These are phyloP conservation scores for Catocala sponsa DNA, from an alignment of 2,888 invertebrate genomes.

Conservation along the genomic window DNA sequence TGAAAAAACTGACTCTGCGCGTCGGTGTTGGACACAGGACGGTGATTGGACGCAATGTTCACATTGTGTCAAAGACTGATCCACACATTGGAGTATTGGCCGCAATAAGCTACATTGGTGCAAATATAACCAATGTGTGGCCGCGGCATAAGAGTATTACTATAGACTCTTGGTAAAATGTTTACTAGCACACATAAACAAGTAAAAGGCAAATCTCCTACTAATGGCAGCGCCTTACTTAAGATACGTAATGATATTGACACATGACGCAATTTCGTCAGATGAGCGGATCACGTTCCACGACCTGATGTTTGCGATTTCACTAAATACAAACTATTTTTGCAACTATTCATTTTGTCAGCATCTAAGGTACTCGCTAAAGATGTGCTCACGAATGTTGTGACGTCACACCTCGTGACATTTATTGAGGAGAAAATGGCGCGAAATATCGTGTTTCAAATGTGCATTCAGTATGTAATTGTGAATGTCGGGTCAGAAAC, in stretches of 20 bases:
- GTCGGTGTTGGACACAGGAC: no score
- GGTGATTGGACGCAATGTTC: no score
- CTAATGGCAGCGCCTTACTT: neutral
- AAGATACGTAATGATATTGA: conserved; percentile 27
- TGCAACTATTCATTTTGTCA: conserved; percentile 32
- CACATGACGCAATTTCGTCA: conserved; percentile 33
- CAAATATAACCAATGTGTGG: no score
- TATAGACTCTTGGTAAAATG: neutral
- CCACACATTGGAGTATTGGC: no score
- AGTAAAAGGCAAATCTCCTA: conserved; percentile 6
- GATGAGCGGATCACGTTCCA: conserved; percentile 67
- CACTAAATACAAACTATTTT: conserved; percentile 60
- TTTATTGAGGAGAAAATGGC: conserved; percentile 25
- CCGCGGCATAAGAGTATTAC: no score
- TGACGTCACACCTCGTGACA: conserved; percentile 17
- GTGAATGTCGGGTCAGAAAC: neutral
- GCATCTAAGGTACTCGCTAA: conserved; percentile 38
- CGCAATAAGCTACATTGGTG: no score
- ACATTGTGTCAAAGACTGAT: no score
- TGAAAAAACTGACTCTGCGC: no score
- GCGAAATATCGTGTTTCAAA: neutral
- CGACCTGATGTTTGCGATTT: conserved; percentile 71
- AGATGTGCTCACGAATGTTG: conserved; percentile 34
- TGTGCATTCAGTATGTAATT: neutral
- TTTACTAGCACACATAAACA: neutral